A percentile compares a stretch with the other conserved stretches of the same genome.
These are phyloP conservation scores for Hymenopus coronatus DNA, from an alignment of 2,888 invertebrate species.

Conservation along the genomic window DNA sequence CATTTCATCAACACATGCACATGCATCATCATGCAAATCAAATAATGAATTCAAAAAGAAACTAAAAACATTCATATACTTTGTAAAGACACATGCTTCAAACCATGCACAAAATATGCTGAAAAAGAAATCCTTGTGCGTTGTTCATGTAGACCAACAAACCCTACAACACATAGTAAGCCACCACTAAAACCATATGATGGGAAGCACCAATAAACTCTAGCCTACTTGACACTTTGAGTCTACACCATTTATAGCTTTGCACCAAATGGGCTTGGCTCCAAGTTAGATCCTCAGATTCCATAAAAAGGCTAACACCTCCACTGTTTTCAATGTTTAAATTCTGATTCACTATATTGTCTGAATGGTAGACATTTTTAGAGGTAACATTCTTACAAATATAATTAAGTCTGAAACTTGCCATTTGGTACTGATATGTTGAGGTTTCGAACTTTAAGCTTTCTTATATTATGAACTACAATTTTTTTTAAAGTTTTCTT, in stretches of 20 bases:
- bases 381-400: too few relatives aligned
- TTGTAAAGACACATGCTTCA: not conserved
- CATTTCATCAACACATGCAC: not conserved
- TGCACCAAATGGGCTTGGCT: not conserved
- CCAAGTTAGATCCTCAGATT: not conserved
- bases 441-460: too few relatives aligned
- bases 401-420: too few relatives aligned
- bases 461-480: too few relatives aligned
- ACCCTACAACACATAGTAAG: not conserved
- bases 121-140: not conserved
- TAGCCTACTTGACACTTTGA: not conserved
- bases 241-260: too few relatives aligned
- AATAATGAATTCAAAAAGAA: not conserved
- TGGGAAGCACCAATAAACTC: not conserved
- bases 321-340: not conserved
- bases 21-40: not conserved
- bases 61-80: not conserved
- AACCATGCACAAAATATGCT: not conserved
- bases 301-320: not conserved
- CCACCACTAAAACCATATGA: not conserved
- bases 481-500: too few relatives aligned
- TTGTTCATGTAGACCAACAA: not conserved
- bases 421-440: too few relatives aligned
- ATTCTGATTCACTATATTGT: too few relatives aligned
- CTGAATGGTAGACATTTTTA: too few relatives aligned